Evolutionary conservation across 92 coral and sea anemone genomes (phyloP).

Genomic region (Umimayanthus kanabou): DNA sequence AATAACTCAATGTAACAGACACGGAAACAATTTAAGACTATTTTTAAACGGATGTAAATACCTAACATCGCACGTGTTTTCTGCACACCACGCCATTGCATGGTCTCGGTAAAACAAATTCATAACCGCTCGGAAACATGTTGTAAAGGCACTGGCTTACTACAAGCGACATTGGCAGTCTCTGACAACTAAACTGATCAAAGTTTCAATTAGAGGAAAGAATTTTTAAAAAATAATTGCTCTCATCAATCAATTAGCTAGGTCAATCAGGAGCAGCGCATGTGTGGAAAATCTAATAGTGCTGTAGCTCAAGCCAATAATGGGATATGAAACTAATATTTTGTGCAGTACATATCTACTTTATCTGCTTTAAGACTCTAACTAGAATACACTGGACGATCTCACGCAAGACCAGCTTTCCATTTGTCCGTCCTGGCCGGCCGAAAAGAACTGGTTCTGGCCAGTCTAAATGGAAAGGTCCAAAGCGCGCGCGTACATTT

Average conservation of each 20-base stretch:
- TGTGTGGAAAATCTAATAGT: not conserved
- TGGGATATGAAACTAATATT: too few relatives aligned
- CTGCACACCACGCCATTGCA: not conserved
- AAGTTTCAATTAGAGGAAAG: not conserved
- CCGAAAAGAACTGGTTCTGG: too few relatives aligned
- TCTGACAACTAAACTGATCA: not conserved
- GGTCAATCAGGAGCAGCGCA: not conserved
- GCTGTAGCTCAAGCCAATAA: not conserved
- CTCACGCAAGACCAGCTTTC: too few relatives aligned
- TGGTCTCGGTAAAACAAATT: not conserved
- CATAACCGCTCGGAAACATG: too few relatives aligned
- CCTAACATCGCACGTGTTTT: constrained; percentile 3
- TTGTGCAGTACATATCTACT: too few relatives aligned
- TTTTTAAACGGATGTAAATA: constrained; percentile 18
- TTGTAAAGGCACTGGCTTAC: not conserved
- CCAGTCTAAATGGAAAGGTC: too few relatives aligned
- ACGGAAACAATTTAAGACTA: not conserved
- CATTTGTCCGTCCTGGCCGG: too few relatives aligned
- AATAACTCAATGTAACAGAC: not conserved
- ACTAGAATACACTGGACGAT: too few relatives aligned
- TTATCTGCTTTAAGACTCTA: too few relatives aligned
- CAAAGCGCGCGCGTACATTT: too few relatives aligned
- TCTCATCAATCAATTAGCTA: too few relatives aligned
- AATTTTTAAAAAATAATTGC: too few relatives aligned
- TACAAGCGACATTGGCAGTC: not conserved